Conservation (phyloP, 2,113 vertebrate genomes). For the Vombatus ursinus region DNA sequence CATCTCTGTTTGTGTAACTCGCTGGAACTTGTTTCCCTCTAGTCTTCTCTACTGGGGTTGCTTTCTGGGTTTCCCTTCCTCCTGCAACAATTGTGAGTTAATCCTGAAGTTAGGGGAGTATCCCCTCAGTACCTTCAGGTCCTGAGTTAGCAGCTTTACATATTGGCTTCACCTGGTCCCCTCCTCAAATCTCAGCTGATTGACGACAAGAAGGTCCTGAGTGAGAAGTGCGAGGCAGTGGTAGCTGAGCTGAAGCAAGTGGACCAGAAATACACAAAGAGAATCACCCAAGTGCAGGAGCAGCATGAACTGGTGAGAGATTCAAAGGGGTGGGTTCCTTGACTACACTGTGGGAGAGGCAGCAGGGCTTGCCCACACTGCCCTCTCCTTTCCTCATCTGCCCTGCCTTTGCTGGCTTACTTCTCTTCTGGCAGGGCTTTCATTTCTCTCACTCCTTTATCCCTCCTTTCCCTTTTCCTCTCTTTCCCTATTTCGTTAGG, state of each 20-base stretch:
- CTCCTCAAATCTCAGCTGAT: constrained; percentile 87
- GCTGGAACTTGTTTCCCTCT: background rate
- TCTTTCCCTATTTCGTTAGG: constrained; percentile 84
- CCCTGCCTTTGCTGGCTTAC: fast-evolving
- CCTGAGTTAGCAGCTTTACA: background rate
- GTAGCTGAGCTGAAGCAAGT: constrained; percentile 91
- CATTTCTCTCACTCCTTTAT: background rate
- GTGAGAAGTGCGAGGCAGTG: constrained; percentile 91
- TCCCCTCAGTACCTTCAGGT: background rate
- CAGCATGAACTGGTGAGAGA: constrained; percentile 93
- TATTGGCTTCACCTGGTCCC: background rate
- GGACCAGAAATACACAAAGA: constrained; percentile 92
- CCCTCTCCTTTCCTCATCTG: background rate
- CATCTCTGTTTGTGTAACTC: background rate
- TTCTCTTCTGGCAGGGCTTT: fast-evolving
- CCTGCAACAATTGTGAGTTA: background rate
- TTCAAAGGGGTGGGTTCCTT: background rate
- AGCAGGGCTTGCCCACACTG: background rate
- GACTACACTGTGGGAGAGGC: background rate
- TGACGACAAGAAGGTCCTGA: constrained; percentile 93
- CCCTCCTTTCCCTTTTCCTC: constrained; percentile 59
- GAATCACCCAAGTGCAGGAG: constrained; percentile 92
- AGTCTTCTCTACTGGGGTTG: background rate
- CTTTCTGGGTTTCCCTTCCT: background rate
- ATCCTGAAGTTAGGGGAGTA: background rate